A percentile compares a stretch with the other conserved stretches of the same genome.
Conservation (phyloP, 2,888 invertebrate species). For the Agapostemon virescens region DNA sequence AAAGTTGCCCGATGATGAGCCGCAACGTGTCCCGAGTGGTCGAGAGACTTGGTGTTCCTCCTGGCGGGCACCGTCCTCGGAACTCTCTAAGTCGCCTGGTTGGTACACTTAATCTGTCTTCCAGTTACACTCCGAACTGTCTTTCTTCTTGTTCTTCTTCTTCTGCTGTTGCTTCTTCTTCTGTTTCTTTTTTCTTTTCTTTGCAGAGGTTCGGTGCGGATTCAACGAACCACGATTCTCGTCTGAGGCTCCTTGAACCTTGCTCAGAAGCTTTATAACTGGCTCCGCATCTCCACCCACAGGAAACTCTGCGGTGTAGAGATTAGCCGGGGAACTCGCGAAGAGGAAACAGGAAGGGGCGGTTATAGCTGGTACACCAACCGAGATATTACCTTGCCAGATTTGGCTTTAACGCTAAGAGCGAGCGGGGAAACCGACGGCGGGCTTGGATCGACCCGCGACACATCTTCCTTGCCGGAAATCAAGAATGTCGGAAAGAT, state of each 20-base stretch:
- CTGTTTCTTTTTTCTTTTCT: not conserved
- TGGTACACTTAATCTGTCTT: not conserved
- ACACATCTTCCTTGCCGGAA: no score
- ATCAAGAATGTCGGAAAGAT: no score
- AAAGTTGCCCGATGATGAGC: constrained; percentile 82
- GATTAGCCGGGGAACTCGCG: constrained; percentile 66
- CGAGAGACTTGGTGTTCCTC: constrained; percentile 7
- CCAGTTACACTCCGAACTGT: not conserved
- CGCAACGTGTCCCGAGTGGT: constrained; percentile 76
- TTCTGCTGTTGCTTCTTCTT: no score
- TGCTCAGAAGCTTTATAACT: constrained; percentile 68
- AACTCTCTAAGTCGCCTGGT: not conserved
- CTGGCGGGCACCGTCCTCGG: not conserved
- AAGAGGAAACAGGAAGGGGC: constrained; percentile 78
- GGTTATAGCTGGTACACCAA: constrained; percentile 70
- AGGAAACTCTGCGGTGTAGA: constrained; percentile 73
- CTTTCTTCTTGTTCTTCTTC: not conserved
- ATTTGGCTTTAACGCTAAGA: constrained; percentile 45
- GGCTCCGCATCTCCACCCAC: constrained; percentile 66
- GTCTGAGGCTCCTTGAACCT: constrained; percentile 56
- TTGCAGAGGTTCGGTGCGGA: not conserved
- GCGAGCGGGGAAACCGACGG: not conserved
- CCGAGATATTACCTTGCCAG: constrained; percentile 68
- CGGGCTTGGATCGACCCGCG: not conserved
- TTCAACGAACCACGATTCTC: not conserved